phyloP scores from a whole-genome alignment of 2,113 vertebrate species.

The Aldabrachelys gigantea region DNA sequence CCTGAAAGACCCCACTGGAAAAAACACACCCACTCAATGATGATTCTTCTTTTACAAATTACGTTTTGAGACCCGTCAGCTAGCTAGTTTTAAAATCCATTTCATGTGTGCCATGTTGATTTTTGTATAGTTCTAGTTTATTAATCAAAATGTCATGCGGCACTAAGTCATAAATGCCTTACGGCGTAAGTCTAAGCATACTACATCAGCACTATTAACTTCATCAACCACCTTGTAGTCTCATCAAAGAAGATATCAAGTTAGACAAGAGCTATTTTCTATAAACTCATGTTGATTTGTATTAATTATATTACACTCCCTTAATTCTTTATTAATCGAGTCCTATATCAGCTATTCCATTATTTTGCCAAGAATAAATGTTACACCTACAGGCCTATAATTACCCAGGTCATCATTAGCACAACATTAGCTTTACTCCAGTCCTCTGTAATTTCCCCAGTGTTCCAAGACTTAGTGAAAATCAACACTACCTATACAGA shows the following conservation, averaged over 20 bases:
- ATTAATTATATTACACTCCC: background rate
- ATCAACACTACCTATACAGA: background rate
- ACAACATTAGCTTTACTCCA: background rate
- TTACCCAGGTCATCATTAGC: background rate
- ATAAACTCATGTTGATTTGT: background rate
- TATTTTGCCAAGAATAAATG: background rate
- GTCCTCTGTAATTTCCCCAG: background rate
- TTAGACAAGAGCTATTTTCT: background rate
- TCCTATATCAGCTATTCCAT: background rate
- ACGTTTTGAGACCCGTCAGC: background rate
- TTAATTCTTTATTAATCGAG: background rate
- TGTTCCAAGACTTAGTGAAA: background rate
- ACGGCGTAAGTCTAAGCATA: background rate
- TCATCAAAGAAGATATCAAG: background rate
- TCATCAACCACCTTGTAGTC: background rate
- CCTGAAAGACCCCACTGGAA: background rate
- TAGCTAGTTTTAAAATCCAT: background rate
- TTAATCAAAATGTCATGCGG: background rate
- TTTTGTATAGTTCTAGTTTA: background rate
- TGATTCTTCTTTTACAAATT: background rate
- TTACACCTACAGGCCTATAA: background rate
- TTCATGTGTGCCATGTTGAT: background rate
- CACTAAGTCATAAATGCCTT: background rate
- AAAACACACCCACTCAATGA: background rate
- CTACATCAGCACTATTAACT: background rate